Base-by-base conservation (phyloP, 2,888 invertebrate species). In the Steinernema hermaphroditum region DNA sequence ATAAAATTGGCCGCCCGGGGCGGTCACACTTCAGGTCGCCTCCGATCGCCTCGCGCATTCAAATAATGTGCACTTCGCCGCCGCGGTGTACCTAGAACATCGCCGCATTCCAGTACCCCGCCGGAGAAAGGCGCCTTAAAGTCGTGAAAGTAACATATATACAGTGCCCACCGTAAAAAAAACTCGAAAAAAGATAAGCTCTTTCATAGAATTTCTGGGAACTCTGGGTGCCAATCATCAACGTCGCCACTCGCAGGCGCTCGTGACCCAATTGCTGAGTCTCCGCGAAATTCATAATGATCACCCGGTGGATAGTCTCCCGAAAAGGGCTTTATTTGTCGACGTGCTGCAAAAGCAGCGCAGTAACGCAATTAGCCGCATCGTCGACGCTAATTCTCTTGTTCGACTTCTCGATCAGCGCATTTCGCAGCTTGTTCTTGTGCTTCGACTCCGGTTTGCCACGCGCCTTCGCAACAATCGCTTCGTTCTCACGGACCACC, bases 351-450 rank as follows among this genome's bases (percentile, higher is more conserved):
- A 29, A 1, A 32, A 62, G 62, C 16, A 62, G 16, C 12, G 62
- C 62, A n/a, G 32, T 19, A 27, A 62, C 34, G 62, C 62, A 29
- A 24, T 29, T 62, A 29, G 62, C 80, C 12, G 80, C 76, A 49
- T 82, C 80, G 0, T 78, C 79, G 22, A 82, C 70, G 19, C 77
- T 78, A 34, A 84, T 76, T 27, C 81, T 73, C 72, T 82, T 83
- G 37, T 72, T 19, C 8, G 78, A 74, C 6, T 19, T 46, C 8
- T 76, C 76, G 22, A 82, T 73, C 32, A 82, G 69, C 41, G 69
- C 32, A 68, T 82, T 81, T 54, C 83, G 71, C 57, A 84, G 43
- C 54, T 77, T 77, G 54, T 73, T 78, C 72, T 82, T 82, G 72
- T 73, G 49, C 37, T 79, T 74, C 14, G 76, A 77, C 46, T 73